phyloP scores from a whole-genome alignment of 1,140 invertebrate genomes.

The Cardiocondyla obscurior region DNA sequence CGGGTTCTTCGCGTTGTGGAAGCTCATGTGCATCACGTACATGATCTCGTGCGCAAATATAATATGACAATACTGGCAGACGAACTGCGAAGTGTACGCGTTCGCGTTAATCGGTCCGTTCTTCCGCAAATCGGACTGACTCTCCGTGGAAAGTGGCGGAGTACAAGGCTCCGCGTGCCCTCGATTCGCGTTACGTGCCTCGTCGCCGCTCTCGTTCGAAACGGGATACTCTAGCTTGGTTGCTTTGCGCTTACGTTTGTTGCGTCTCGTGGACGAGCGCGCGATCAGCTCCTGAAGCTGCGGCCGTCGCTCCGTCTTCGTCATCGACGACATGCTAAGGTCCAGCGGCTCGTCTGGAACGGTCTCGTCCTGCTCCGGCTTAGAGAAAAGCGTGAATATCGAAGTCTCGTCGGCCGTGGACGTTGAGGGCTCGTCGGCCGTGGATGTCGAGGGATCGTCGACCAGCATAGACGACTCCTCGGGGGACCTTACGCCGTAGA shows the following conservation, averaged over 20 bases:
- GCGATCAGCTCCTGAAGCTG: background rate
- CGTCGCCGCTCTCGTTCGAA: background rate
- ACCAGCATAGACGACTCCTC: too few relatives aligned
- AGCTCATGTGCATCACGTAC: conserved; percentile 2
- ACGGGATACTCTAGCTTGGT: background rate
- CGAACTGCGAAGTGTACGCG: background rate
- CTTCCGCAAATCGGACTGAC: background rate
- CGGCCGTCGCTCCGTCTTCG: background rate
- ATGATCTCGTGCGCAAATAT: background rate
- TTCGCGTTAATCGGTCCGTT: background rate
- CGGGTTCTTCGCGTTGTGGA: background rate
- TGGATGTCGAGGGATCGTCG: background rate
- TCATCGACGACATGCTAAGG: background rate
- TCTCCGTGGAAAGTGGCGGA: background rate
- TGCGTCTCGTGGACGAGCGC: background rate
- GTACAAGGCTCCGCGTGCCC: background rate
- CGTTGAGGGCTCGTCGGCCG: too few relatives aligned
- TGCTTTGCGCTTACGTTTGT: conserved; percentile 3
- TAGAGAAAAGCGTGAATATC: too few relatives aligned
- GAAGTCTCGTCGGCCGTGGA: background rate
- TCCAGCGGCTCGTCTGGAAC: background rate
- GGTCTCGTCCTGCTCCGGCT: background rate
- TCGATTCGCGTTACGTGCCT: background rate
- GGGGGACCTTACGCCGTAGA: too few relatives aligned
- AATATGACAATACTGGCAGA: background rate